Evolutionary conservation across 2,888 invertebrate species (phyloP).

Genomic region (Melitaea athalia): DNA sequence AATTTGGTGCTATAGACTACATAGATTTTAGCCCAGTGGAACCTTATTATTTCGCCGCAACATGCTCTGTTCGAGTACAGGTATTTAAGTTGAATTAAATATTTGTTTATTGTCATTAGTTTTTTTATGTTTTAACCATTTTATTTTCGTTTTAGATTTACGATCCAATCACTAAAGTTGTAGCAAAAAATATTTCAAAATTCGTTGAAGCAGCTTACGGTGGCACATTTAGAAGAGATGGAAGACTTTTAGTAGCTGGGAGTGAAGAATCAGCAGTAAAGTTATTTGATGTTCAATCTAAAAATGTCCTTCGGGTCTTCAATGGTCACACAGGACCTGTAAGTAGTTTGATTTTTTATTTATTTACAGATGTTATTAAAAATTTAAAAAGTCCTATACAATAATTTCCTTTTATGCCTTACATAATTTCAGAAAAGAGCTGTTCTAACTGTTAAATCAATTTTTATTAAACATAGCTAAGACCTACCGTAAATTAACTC

Average conservation of each 20-base stretch:
- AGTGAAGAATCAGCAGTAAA: conserved; percentile 94
- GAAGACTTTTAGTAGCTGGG: conserved; percentile 92
- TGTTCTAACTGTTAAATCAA: too few species aligned
- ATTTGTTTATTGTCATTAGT: too few species aligned
- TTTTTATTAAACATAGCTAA: too few species aligned
- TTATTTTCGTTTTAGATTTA: conserved; percentile 84
- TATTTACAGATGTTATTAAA: too few species aligned
- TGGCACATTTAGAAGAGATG: conserved; percentile 91
- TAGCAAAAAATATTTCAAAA: conserved; percentile 90
- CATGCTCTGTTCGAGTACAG: conserved; percentile 94
- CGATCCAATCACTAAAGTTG: conserved; percentile 92
- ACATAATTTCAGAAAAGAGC: too few species aligned
- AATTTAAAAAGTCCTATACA: too few species aligned
- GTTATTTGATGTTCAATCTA: conserved; percentile 93
- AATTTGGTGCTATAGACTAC: conserved; percentile 95
- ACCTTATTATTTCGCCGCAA: conserved; percentile 95
- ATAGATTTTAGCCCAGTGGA: conserved; percentile 94
- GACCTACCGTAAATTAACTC: too few species aligned
- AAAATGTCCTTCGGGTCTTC: conserved; percentile 91
- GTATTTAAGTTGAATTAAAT: conserved; percentile 45
- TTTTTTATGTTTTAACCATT: conserved; percentile 2
- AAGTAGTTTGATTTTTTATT: conserved; percentile 45
- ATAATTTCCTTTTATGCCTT: too few species aligned
- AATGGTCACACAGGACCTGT: conserved; percentile 91
- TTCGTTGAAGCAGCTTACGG: conserved; percentile 93